Base-by-base conservation (phyloP, 2,797 vertebrate genomes). In the Melanotaenia nigrans region DNA sequence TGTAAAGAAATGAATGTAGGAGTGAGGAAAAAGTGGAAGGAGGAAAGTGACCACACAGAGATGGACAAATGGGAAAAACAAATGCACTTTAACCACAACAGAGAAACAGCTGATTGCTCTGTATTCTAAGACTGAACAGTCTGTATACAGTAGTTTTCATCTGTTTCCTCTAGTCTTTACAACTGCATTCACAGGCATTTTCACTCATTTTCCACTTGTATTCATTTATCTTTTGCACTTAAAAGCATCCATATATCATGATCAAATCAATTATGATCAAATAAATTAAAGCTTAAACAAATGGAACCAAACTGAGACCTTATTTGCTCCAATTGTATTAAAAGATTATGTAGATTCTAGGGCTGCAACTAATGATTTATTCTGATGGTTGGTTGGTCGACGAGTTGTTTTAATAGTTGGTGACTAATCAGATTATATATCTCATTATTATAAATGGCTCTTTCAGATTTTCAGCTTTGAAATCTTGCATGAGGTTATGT, bases 41-140 rank as follows among this genome's bases (percentile, higher is more conserved):
- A 42, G 72, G 55, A 61, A 38, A 73, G 32, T 16, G 8, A 51
- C 7, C 32, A 36, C 18, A 1, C 12, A 9, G 18, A 28, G 30
- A 51, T 24, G 61, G 53, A 40, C 33, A 30, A 13, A 60, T 2
- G 32, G 11, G 2, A 35, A 53, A 51, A 63, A 6, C 25, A 22
- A 62, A 32, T 45, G 32, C 1, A 11, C 40, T 45, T 38, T 12
- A 60, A 24, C 24, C 18, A 54, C 65, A 57, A 16, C 59, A 61
- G 58, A 64, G 33, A 62, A 62, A 14, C 55, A 65, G 0, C 59
- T 16, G 59, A 36, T 36, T 61, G 6, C 36, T 61, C 59, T 40
- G 36, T 40, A 38, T 60, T 55, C 13, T 2, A 28, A 30, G 54
- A 20, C 11, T 14, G 28, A 56, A 54, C n/a, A 54, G 11, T 14